Percentiles rank a stretch among this genome's conserved stretches.
Evolutionary conservation across 2,113 vertebrate genomes (phyloP).

Genomic region (Orycteropus afer): DNA sequence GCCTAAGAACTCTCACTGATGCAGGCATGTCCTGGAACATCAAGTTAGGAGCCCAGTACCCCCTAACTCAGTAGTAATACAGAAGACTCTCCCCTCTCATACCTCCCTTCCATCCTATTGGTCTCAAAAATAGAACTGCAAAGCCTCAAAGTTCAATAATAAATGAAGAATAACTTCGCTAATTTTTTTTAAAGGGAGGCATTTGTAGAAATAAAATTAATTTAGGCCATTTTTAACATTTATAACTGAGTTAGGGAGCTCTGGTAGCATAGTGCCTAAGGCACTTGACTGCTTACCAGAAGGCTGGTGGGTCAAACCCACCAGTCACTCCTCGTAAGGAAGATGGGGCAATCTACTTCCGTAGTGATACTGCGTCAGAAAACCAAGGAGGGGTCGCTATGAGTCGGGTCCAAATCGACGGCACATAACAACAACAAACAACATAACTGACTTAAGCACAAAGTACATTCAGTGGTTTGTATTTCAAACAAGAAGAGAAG

Average conservation of each 20-base stretch:
- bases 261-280: no score
- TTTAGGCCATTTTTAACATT: neutral
- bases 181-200: neutral
- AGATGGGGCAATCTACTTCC: no score
- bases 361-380: no score
- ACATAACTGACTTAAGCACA: no score
- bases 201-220: neutral
- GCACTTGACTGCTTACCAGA: no score
- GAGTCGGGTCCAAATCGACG: no score
- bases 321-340: no score
- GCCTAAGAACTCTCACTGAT: neutral
- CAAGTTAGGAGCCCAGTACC: neutral
- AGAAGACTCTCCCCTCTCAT: neutral
- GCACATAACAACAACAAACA: no score
- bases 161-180: neutral
- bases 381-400: no score
- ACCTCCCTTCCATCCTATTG: neutral
- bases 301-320: no score
- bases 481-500: neutral
- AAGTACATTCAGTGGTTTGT: neutral
- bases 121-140: slow-evolving; percentile 2
- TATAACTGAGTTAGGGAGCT: no score
- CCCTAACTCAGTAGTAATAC: neutral
- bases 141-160: neutral
- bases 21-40: neutral